Evolutionary conservation across 2,888 invertebrate species (phyloP), one percentile per base, ranked within the genome.

Genomic region (Tineola bisselliella): DNA sequence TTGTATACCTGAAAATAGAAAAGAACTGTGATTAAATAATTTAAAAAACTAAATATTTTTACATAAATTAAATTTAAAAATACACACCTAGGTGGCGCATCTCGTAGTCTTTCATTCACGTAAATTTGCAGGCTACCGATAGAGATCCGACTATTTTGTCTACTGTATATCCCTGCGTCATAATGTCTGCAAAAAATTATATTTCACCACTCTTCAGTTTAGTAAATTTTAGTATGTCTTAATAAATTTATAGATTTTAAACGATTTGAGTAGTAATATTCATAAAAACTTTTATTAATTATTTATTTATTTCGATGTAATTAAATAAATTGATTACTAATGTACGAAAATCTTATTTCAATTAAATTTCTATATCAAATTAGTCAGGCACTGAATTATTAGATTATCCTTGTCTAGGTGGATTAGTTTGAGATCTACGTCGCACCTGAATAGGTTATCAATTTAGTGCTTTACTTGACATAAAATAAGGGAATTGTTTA

Each of bases 81-180:
- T 6, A 38, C 38, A 64, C 74, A 84, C 87, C 81, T 81, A 44
- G 87, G 87, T 1, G 87, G 87, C 10, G 84, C 83, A 62, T 87
- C 84, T 61, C 84, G 68, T 64, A 87, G 69, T 64, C 87, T 75
- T 67, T 84, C 79, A 6, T 86, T 79, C 15, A 87, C 75, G 63
- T 86, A 80, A 38, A 84, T 63, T 65, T 87, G 86, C 12, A 87
- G 69, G 65, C 87, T 87, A 62, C 84, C 86, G n/a, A 86, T 75
- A 4, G 87, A 87, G 11, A 84, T 65, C 38, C 86, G 71, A 59
- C 74, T 68, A 44, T 71, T 73, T 17, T 30, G 8, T 33, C 33
- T 4, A 17, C 30, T 4, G 13, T 17, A 13, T 17, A 33, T 12
- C 10, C 58, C 56, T 48, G 48, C 8, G 8, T 18, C 58, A 58